Percentiles rank a stretch among this genome's conserved stretches.
phyloP scores from a whole-genome alignment of 2,888 invertebrate species.

The Conus canariensis region DNA sequence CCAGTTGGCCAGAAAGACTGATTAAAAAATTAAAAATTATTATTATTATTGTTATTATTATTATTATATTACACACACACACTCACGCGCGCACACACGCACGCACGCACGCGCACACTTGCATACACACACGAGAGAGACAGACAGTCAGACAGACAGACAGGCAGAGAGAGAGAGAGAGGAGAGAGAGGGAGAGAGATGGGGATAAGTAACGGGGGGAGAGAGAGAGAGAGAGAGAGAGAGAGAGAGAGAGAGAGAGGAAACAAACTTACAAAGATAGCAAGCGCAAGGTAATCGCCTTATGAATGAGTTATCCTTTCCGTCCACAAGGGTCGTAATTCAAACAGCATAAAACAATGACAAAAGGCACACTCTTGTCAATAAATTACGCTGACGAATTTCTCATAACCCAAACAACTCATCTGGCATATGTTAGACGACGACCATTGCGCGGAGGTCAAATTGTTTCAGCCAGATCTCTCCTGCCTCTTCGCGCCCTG shows the following conservation, averaged over 20 bases:
- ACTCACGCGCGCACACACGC: too few species aligned
- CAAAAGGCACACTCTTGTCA: neutral
- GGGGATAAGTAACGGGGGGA: neutral
- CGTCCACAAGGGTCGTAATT: neutral
- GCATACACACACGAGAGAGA: too few species aligned
- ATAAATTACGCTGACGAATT: neutral
- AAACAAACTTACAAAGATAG: neutral
- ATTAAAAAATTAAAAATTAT: too few species aligned
- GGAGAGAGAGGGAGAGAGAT: neutral
- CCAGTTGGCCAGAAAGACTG: too few species aligned
- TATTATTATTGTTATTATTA: too few species aligned
- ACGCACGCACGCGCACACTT: too few species aligned
- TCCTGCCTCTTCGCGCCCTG: too few species aligned
- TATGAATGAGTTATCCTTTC: neutral
- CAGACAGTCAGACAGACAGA: too few species aligned
- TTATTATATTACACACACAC: too few species aligned
- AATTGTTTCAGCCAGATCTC: too few species aligned
- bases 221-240: constrained; percentile 6
- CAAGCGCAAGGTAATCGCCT: neutral
- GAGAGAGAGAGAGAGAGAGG: constrained; percentile 10
- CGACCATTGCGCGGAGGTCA: too few species aligned
- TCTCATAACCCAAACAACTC: neutral
- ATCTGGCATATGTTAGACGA: neutral
- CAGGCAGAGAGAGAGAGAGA: too few species aligned
- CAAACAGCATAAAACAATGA: constrained; percentile 9